Percentiles rank a stretch among this genome's conserved stretches.
These are phyloP conservation scores for Peromyscus melanophrys DNA, from an alignment of 2,797 vertebrate genomes.

Conservation along the genomic window DNA sequence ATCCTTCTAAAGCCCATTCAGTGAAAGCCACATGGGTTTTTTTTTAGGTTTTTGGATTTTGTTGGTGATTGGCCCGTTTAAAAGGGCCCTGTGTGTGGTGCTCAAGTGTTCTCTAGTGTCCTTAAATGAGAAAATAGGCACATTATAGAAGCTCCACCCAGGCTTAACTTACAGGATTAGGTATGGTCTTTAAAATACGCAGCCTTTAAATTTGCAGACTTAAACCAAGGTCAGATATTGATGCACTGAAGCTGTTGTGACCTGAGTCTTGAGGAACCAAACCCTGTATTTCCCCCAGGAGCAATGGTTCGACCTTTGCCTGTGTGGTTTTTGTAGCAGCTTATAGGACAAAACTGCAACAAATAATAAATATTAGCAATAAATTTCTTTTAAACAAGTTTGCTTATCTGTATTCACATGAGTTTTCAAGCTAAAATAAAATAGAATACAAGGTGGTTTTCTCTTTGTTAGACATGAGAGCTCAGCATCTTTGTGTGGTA, in stretches of 20 bases:
- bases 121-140: not conserved
- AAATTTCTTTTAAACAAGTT: not conserved
- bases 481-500: not conserved
- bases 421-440: slow-evolving; percentile 33
- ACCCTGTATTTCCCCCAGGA: not conserved
- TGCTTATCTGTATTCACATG: not conserved
- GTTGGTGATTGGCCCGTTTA: not conserved
- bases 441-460: not conserved
- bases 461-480: slow-evolving; percentile 11
- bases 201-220: not conserved
- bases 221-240: not conserved
- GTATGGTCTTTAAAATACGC: not conserved
- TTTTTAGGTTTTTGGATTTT: not conserved
- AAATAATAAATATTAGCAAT: not conserved
- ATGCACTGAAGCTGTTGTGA: not conserved
- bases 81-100: not conserved
- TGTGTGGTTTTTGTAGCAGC: not conserved
- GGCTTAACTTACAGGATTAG: not conserved
- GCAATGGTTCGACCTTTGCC: not conserved
- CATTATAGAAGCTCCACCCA: not conserved
- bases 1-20: not conserved
- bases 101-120: not conserved
- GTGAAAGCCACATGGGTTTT: not conserved
- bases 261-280: not conserved
- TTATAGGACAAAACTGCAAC: not conserved